Evolutionary conservation across 2,113 vertebrate species (phyloP), one percentile per base, ranked within the genome.

Genomic region (Anoplopoma fimbria): DNA sequence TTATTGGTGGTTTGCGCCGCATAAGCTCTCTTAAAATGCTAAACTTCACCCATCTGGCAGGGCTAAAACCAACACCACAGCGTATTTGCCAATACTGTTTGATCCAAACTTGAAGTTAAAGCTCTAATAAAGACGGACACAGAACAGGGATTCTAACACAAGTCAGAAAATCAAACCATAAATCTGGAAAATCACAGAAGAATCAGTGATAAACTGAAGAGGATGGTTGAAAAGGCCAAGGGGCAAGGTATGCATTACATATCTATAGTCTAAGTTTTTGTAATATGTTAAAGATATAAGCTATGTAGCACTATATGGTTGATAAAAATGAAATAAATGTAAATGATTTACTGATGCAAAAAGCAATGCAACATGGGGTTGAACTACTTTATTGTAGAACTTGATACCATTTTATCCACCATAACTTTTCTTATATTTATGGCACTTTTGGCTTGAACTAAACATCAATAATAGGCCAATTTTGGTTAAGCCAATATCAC

Each of bases 301-400:
- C 57, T 49, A 25, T 57, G 47, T 34, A 70, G 31, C 25, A 64
- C 25, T 65, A 45, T 34, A 31, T 29, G 31, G 53, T 58, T 58
- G 61, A 64, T 71, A 13, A 47, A 69, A 69, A 85, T 73, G 69
- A 58, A 81, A 73, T 79, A 7, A 62, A 49, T 58, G 61, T 62
- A 64, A 62, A 69, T 55, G 47, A 47, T 33, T 42, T 9, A 64
- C n/a, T 67, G 8, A 69, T 47, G 74, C 49, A 67, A 47, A 86
- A 87, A 93, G 82, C 87, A 90, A 85, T 90, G 84, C 89, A 93
- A 91, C 86, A 92, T 82, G 75, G 91, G 29, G 85, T 92, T 88
- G 84, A 88, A 90, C 68, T 75, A 64, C 40, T 69, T 82, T 15
- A 34, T 23, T 67, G 29, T 55, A 25, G 40, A 87, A 82, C n/a